phyloP scores from a whole-genome alignment of 2,888 invertebrate genomes.

The Cepaea hortensis region DNA sequence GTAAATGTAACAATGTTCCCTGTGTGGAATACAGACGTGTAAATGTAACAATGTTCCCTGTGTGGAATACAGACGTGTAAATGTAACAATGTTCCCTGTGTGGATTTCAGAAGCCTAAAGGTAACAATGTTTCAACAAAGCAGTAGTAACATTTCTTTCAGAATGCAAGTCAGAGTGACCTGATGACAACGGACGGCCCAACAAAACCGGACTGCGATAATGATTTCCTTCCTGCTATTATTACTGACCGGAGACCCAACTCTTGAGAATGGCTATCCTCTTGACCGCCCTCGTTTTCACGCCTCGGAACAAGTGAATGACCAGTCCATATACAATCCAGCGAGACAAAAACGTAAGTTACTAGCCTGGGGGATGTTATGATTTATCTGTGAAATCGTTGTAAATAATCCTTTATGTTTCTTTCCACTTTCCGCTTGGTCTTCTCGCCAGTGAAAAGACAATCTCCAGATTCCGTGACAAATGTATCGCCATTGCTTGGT shows the following conservation, averaged over 20 bases:
- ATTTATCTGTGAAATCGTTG: conserved; percentile 24
- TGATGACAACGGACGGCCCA: not conserved
- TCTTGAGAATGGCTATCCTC: not conserved
- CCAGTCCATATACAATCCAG: not conserved
- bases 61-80: too few relatives aligned
- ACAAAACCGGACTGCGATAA: not conserved
- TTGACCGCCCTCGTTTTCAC: conserved; percentile 29
- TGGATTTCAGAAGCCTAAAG: too few relatives aligned
- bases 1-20: too few relatives aligned
- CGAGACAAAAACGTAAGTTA: conserved; percentile 1
- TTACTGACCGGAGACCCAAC: not conserved
- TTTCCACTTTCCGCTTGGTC: not conserved
- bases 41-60: too few relatives aligned
- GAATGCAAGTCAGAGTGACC: not conserved
- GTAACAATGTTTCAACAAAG: too few relatives aligned
- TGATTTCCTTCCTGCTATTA: not conserved
- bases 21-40: too few relatives aligned
- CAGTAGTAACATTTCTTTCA: too few relatives aligned
- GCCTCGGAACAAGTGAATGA: conserved; percentile 12
- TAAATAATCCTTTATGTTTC: not conserved
- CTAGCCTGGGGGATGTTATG: not conserved
- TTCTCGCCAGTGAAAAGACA: not conserved
- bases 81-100: too few relatives aligned
- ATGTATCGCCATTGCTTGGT: not conserved
- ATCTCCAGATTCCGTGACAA: not conserved